Conservation (phyloP, 2,113 vertebrate species). For the Physeter macrocephalus region DNA sequence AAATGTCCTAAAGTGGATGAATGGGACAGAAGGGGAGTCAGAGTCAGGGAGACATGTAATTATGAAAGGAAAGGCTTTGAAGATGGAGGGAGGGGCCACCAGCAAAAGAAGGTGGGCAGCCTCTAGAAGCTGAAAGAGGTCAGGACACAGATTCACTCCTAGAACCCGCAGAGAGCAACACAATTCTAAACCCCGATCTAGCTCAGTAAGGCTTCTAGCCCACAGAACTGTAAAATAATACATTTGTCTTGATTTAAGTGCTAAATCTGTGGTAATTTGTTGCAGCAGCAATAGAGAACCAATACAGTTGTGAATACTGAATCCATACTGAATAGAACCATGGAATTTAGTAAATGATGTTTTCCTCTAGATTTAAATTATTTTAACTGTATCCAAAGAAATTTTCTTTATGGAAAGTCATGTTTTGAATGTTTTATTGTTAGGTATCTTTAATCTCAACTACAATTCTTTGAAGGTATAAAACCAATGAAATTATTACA, state of each 20-base stretch:
- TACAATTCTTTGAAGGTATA: not conserved
- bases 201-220: not conserved
- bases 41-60: not conserved
- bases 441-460: not conserved
- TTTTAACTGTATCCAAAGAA: not conserved
- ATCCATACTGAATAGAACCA: not conserved
- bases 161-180: not conserved
- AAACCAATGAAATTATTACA: not conserved
- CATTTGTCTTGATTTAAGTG: not conserved
- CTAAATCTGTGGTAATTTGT: not conserved
- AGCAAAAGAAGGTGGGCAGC: fast-evolving
- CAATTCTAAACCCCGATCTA: not conserved
- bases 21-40: not conserved
- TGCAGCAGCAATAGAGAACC: not conserved
- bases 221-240: not conserved
- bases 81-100: not conserved
- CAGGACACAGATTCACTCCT: not conserved
- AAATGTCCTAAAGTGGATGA: not conserved
- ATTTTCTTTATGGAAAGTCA: not conserved
- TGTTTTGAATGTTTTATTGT: not conserved
- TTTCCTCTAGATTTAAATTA: not conserved
- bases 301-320: not conserved
- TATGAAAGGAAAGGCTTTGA: not conserved
- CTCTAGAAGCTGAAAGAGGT: not conserved
- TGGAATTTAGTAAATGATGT: not conserved